These are phyloP conservation scores for Pollimyrus isidori DNA, from an alignment of 2,113 vertebrate species.

Conservation along the genomic window DNA sequence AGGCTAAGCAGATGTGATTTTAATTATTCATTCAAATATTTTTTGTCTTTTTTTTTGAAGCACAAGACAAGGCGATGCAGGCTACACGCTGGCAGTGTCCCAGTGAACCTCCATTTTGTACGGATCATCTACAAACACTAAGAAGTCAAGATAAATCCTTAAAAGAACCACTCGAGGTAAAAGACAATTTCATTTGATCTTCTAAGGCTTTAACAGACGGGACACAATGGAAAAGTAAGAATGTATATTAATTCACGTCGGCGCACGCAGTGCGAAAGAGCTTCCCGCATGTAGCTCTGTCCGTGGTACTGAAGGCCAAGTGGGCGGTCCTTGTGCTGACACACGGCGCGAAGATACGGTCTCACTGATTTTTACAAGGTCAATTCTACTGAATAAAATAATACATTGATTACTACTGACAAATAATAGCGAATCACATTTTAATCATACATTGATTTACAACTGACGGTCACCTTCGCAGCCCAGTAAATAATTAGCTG, in stretches of 20 bases:
- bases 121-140: background rate
- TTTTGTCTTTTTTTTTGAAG: background rate
- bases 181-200: background rate
- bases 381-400: background rate
- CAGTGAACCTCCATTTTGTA: background rate
- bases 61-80: background rate
- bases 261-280: background rate
- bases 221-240: background rate
- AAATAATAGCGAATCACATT: background rate
- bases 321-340: background rate
- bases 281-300: background rate
- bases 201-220: background rate
- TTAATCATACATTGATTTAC: background rate
- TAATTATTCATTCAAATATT: background rate
- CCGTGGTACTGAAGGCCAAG: constrained; percentile 13
- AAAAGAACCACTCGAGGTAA: background rate
- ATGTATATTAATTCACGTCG: background rate
- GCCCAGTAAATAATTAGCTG: background rate
- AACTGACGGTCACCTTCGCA: background rate
- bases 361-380: background rate
- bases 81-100: background rate
- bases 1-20: background rate
- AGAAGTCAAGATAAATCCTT: background rate
- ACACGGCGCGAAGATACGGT: background rate
- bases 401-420: background rate